Conservation (phyloP, 2,113 vertebrate genomes). For the Vidua macroura region DNA sequence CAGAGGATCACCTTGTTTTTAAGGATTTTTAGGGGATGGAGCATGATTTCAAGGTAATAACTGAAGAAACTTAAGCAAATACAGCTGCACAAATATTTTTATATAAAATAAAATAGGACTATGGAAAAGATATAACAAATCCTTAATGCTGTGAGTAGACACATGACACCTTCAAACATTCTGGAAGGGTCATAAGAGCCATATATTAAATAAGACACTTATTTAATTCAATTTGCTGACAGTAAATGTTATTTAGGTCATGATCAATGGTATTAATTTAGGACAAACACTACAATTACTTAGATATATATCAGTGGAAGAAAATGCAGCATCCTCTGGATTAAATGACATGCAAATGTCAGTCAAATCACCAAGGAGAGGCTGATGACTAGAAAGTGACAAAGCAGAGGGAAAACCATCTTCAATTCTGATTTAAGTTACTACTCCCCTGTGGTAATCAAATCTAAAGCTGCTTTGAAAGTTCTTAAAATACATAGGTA, state of each 20-base stretch:
- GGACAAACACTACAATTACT: neutral
- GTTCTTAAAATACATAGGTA: neutral
- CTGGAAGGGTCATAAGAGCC: neutral
- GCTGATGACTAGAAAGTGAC: neutral
- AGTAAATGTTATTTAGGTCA: neutral
- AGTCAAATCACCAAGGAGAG: neutral
- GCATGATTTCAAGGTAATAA: neutral
- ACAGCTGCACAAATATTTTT: neutral
- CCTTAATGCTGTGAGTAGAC: neutral
- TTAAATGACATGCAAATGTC: neutral
- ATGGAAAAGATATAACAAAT: neutral
- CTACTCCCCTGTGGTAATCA: neutral
- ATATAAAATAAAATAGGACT: neutral
- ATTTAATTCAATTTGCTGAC: neutral
- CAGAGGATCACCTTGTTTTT: neutral
- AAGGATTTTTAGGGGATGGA: neutral
- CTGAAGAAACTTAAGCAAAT: neutral
- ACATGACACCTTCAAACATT: neutral
- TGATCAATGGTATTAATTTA: neutral
- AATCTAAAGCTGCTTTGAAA: neutral
- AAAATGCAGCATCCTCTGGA: neutral
- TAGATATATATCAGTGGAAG: neutral
- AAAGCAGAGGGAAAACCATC: neutral
- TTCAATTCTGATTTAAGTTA: neutral
- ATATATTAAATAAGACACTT: neutral